phyloP scores from a whole-genome alignment of 2,888 invertebrate genomes.

The Chymomyza amoena region DNA sequence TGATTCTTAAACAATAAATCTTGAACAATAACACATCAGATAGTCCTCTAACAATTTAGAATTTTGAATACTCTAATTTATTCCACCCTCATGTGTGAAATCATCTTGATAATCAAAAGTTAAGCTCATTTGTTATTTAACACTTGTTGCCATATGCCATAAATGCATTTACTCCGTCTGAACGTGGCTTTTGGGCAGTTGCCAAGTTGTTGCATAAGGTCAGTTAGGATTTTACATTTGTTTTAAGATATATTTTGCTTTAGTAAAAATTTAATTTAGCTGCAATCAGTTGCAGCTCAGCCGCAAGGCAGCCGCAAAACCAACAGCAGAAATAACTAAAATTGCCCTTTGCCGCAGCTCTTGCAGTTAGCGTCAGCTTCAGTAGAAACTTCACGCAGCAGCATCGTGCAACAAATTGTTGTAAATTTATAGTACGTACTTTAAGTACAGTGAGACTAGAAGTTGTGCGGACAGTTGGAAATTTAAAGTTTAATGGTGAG shows the following conservation, averaged over 20 bases:
- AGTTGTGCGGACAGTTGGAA: no score
- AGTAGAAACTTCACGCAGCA: neutral
- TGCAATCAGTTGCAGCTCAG: neutral
- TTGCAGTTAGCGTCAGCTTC: neutral
- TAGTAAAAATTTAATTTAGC: neutral
- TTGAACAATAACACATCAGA: no score
- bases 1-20: no score
- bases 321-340: neutral
- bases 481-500: no score
- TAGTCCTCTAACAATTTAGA: no score
- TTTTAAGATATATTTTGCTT: neutral
- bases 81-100: neutral
- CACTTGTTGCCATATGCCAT: neutral
- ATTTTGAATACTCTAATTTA: no score
- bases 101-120: neutral
- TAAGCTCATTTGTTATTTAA: neutral
- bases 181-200: neutral
- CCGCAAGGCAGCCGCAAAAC: neutral
- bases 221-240: slow-evolving; percentile 24
- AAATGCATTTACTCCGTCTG: no score
- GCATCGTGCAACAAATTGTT: neutral
- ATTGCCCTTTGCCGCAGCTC: neutral
- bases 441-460: neutral
- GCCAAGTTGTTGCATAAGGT: slow-evolving; percentile 45
- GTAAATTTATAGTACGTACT: neutral